phyloP scores from a whole-genome alignment of 2,888 invertebrate species.

The Melinaea marsaeus region DNA sequence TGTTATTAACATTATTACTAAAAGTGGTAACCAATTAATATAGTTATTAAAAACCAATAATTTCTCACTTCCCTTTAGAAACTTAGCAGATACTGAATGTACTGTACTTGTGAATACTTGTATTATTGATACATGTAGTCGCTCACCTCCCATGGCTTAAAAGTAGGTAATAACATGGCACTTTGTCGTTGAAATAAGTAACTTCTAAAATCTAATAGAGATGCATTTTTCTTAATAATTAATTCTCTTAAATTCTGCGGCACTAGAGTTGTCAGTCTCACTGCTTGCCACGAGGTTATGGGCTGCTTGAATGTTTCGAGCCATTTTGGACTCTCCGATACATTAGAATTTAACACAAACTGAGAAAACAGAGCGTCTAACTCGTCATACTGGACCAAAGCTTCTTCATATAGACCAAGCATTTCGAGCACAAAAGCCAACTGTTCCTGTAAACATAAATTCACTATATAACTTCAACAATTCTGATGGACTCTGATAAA shows the following conservation, averaged over 20 bases:
- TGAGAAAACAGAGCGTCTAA: constrained; percentile 97
- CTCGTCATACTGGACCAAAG: constrained; percentile 97
- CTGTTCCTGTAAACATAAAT: constrained; percentile 85
- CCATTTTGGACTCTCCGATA: constrained; percentile 92
- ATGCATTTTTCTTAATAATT: constrained; percentile 77
- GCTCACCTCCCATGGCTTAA: constrained; percentile 88
- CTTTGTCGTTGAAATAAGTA: constrained; percentile 96
- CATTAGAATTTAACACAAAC: constrained; percentile 95
- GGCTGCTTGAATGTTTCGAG: constrained; percentile 87
- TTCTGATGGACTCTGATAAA: background rate
- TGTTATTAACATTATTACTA: too few species aligned
- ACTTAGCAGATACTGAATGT: too few species aligned
- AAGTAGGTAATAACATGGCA: constrained; percentile 85
- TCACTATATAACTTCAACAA: background rate
- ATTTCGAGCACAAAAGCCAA: constrained; percentile 96
- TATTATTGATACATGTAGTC: constrained; percentile 28
- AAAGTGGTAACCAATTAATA: too few species aligned
- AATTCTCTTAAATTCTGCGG: constrained; percentile 74
- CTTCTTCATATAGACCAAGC: constrained; percentile 94
- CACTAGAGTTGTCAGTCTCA: constrained; percentile 81
- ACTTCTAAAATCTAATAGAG: constrained; percentile 93
- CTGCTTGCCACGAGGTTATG: constrained; percentile 90
- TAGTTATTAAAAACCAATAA: too few species aligned
- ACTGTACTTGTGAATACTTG: constrained; percentile 3
- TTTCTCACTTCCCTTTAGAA: too few species aligned